A percentile compares a stretch with the other conserved stretches of the same genome.
Evolutionary conservation across 2,797 vertebrate genomes (phyloP).

Genomic region (Bryconaethiops microstoma): DNA sequence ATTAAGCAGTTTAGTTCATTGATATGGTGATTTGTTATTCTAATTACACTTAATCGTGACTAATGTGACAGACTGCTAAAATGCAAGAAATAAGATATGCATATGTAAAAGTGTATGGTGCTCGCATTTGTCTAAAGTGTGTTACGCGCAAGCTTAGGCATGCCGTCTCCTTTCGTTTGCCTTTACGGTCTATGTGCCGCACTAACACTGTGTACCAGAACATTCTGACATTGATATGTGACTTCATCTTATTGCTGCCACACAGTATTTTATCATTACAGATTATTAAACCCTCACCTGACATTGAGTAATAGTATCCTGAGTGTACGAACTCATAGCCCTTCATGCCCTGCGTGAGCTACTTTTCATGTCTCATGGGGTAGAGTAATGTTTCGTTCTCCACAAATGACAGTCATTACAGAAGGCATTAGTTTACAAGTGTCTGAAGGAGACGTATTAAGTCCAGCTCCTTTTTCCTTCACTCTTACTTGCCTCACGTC

Average conservation of each 20-base stretch:
- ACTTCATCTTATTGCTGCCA: conserved; percentile 12
- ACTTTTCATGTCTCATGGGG: conserved; percentile 1
- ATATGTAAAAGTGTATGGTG: conserved; percentile 7
- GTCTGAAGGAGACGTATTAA: neutral
- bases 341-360: neutral
- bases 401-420: neutral
- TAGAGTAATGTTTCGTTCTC: neutral
- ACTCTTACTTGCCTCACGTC: neutral
- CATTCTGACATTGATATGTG: conserved; percentile 15
- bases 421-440: neutral
- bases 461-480: neutral
- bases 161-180: conserved; percentile 2
- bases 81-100: conserved; percentile 16
- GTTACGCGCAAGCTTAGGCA: neutral
- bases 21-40: conserved; percentile 21
- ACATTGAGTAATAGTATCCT: neutral
- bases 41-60: conserved; percentile 35
- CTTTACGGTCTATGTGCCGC: neutral
- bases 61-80: conserved; percentile 25
- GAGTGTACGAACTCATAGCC: conserved; percentile 3
- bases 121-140: neutral
- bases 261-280: conserved; percentile 4
- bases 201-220: neutral
- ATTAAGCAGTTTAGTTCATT: conserved; percentile 33
- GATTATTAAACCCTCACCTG: neutral